Conservation (phyloP, 2,113 vertebrate species). For the Tetrax tetrax region DNA sequence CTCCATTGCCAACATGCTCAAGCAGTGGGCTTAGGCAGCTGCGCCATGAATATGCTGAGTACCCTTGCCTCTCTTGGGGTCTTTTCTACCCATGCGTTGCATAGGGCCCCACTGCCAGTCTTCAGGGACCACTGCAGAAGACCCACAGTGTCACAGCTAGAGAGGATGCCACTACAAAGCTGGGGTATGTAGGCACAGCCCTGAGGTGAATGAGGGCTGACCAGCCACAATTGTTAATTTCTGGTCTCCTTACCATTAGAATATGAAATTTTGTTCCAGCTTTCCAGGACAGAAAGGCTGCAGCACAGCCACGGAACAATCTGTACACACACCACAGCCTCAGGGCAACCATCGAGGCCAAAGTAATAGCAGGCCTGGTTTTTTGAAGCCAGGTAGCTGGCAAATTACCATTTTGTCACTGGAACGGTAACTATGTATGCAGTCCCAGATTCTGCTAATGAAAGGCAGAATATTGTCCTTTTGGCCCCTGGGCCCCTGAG, state of each 20-base stretch:
- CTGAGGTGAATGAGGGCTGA: background rate
- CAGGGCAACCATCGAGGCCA: background rate
- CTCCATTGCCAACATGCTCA: background rate
- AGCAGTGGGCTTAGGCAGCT: background rate
- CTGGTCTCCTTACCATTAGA: background rate
- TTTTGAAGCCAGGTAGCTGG: background rate
- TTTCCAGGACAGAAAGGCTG: background rate
- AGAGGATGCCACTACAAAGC: background rate
- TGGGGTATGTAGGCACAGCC: background rate
- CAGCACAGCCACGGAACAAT: background rate
- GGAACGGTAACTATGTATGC: background rate
- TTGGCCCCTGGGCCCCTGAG: background rate
- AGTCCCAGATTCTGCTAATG: background rate
- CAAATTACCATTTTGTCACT: background rate
- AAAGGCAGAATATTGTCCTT: background rate
- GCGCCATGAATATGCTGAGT: background rate
- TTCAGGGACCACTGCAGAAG: background rate
- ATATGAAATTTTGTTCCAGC: background rate
- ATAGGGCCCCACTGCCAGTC: accelerated
- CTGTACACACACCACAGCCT: background rate
- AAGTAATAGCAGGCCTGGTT: background rate
- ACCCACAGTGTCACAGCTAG: background rate
- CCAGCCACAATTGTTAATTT: background rate
- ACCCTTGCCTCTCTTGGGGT: background rate
- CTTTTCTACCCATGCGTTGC: background rate